phyloP scores from a whole-genome alignment of 2,888 invertebrate genomes.

The Oscheius sp. region DNA sequence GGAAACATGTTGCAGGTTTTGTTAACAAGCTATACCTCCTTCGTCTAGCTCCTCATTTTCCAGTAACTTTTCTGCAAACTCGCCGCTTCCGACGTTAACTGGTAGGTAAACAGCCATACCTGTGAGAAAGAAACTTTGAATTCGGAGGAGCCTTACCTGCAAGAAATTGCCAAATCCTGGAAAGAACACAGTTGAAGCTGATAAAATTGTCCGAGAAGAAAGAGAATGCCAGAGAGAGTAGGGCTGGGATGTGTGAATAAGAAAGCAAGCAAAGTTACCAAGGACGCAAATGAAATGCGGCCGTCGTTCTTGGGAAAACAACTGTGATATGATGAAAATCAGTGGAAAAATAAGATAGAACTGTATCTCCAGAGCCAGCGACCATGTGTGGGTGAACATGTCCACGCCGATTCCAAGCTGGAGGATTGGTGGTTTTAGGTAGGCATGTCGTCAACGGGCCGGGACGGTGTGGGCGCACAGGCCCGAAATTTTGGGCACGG shows the following conservation, averaged over 20 bases:
- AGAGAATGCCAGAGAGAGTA: not conserved
- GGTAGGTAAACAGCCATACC: not conserved
- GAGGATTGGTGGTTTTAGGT: too few relatives aligned
- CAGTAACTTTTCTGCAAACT: not conserved
- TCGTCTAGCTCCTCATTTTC: not conserved
- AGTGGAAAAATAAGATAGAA: slow-evolving; percentile 26
- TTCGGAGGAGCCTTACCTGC: not conserved
- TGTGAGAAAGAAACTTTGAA: not conserved
- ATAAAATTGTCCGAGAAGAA: slow-evolving; percentile 1
- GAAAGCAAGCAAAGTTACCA: slow-evolving; percentile 2
- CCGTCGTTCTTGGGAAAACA: not conserved
- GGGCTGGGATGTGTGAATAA: not conserved
- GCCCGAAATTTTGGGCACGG: too few relatives aligned
- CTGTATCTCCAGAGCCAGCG: slow-evolving; percentile 20
- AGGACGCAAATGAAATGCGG: not conserved
- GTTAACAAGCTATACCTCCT: not conserved
- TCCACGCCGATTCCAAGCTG: slow-evolving; percentile 24
- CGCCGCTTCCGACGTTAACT: not conserved
- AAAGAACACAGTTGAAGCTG: slow-evolving; percentile 23
- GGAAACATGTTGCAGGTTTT: not conserved
- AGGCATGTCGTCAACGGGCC: too few relatives aligned
- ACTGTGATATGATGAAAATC: slow-evolving; percentile 1
- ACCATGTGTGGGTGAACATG: slow-evolving; percentile 31
- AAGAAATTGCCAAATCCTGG: slow-evolving; percentile 27
- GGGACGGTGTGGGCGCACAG: too few relatives aligned